phyloP scores from a whole-genome alignment of 2,113 vertebrate species.

The Myxocyprinus asiaticus region DNA sequence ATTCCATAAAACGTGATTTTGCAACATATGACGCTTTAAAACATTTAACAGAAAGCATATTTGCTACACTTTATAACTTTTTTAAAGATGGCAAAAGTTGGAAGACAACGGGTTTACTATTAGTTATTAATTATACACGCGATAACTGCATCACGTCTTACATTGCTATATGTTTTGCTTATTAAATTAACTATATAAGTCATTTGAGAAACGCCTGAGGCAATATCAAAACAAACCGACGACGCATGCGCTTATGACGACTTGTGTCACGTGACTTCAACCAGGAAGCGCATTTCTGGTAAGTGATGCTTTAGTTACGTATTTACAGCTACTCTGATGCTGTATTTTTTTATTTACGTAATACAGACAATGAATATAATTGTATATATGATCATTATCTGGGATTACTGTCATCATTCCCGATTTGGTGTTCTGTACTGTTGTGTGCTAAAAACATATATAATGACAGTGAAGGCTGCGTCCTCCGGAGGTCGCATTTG shows the following conservation, averaged over 20 bases:
- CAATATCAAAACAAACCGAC: neutral
- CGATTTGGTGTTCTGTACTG: no score
- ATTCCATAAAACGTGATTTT: no score
- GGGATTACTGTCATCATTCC: neutral
- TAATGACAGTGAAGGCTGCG: no score
- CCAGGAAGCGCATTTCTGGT: constrained; percentile 48
- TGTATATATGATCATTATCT: no score
- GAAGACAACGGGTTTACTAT: neutral
- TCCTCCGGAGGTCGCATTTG: no score
- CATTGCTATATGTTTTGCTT: neutral
- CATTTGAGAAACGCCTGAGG: neutral
- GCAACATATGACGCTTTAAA: no score
- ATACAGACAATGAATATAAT: neutral
- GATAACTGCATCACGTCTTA: neutral
- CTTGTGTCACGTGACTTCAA: constrained; percentile 27
- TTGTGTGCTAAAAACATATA: no score
- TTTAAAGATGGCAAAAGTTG: no score
- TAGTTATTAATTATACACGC: neutral
- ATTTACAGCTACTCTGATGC: neutral
- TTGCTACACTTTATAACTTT: no score
- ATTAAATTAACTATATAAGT: neutral
- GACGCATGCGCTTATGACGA: neutral
- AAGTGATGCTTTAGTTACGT: constrained; percentile 12
- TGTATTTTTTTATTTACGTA: neutral
- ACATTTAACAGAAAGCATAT: no score